These are phyloP conservation scores for Dreissena rostriformis DNA, from an alignment of 1,140 invertebrate genomes.

Conservation along the genomic window DNA sequence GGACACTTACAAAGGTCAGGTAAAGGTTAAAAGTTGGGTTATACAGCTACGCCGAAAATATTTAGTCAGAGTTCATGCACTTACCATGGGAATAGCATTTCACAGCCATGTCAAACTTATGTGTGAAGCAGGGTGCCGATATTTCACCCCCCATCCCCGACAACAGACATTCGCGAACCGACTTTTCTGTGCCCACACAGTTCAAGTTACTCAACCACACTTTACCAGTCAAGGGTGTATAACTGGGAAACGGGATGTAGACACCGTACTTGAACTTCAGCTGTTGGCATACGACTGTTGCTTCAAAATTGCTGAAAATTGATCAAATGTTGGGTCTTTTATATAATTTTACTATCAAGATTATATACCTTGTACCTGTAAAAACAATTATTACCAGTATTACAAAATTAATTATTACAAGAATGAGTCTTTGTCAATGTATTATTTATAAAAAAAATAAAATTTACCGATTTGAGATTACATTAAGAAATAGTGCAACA, in stretches of 20 bases:
- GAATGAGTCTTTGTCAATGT: no score
- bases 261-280: conserved; percentile 63
- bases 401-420: no score
- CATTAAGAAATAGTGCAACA: no score
- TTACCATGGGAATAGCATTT: conserved; percentile 81
- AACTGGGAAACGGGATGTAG: conserved; percentile 30
- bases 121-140: conserved; percentile 84
- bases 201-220: conserved; percentile 89
- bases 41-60: no score
- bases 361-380: no score
- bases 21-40: no score
- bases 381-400: no score
- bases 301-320: conserved; percentile 57
- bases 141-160: conserved; percentile 83
- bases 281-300: conserved; percentile 69
- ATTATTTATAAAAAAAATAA: no score
- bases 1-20: no score
- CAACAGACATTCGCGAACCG: conserved; percentile 85
- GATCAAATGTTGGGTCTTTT: background rate
- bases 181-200: conserved; percentile 87
- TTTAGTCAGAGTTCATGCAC: background rate
- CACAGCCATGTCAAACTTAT: conserved; percentile 89
- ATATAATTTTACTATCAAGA: background rate
- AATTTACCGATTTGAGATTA: no score
- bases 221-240: conserved; percentile 82